Evolutionary conservation across 2,888 invertebrate genomes (phyloP).

Genomic region (Acrobasis repandana): DNA sequence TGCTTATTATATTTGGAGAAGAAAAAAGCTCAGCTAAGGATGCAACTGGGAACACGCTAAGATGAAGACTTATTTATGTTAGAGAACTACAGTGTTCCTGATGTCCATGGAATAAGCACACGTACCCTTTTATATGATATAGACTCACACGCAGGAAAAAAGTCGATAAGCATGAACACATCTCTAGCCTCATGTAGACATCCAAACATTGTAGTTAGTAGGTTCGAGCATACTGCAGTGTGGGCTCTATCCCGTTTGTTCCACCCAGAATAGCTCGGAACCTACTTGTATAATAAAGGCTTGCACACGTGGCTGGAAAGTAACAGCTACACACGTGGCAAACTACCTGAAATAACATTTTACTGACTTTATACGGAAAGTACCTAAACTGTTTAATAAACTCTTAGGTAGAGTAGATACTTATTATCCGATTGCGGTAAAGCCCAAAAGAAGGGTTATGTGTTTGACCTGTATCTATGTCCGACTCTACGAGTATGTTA

Average conservation of each 20-base stretch:
- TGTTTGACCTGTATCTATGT: too few species aligned
- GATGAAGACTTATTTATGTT: too few species aligned
- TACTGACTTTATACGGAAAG: not conserved
- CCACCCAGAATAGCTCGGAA: slow-evolving; percentile 19
- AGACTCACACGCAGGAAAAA: too few species aligned
- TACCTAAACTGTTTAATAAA: not conserved
- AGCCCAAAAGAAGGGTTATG: too few species aligned
- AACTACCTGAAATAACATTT: not conserved
- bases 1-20: too few species aligned
- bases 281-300: not conserved
- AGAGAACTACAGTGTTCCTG: too few species aligned
- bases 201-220: slow-evolving; percentile 11
- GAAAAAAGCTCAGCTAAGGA: too few species aligned
- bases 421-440: too few species aligned
- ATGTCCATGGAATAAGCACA: too few species aligned
- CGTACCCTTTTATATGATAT: too few species aligned
- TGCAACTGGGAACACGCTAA: too few species aligned
- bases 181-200: slow-evolving; percentile 17
- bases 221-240: slow-evolving; percentile 8
- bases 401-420: not conserved
- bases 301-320: slow-evolving; percentile 4
- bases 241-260: slow-evolving; percentile 24
- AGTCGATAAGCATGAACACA: not conserved
- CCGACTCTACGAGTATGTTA: too few species aligned
- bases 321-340: slow-evolving; percentile 16